phyloP scores from a whole-genome alignment of 1,140 invertebrate genomes.

The Cydia amplana region DNA sequence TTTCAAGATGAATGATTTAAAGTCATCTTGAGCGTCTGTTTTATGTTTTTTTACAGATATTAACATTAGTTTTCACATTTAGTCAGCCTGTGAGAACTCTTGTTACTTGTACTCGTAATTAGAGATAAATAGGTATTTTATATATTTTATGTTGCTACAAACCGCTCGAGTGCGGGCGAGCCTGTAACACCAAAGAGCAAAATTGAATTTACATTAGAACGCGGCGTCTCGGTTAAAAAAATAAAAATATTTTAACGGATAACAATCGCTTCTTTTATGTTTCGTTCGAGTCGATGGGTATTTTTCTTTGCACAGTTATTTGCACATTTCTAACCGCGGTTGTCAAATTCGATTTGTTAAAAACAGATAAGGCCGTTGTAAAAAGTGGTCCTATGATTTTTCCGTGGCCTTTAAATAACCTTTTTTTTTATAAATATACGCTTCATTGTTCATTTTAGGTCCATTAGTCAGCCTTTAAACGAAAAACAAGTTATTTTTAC shows the following conservation, averaged over 20 bases:
- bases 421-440: not conserved
- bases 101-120: constrained; percentile 24
- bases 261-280: not conserved
- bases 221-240: not conserved
- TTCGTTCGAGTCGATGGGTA: not conserved
- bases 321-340: not conserved
- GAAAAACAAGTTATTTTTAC: not conserved
- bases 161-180: constrained; percentile 33
- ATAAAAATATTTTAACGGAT: constrained; percentile 7
- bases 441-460: not conserved
- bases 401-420: not conserved
- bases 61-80: constrained; percentile 28
- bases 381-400: not conserved
- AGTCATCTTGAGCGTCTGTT: constrained; percentile 23
- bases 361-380: not conserved
- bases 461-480: not conserved
- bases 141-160: constrained; percentile 20
- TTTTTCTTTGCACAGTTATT: not conserved
- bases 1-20: constrained; percentile 15
- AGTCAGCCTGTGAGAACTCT: not conserved
- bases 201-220: not conserved
- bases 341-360: not conserved
- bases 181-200: not conserved
- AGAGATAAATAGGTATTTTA: constrained; percentile 24
- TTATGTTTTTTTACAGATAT: constrained; percentile 19